phyloP scores from a whole-genome alignment of 2,888 invertebrate species.

The Heliconius aoede region DNA sequence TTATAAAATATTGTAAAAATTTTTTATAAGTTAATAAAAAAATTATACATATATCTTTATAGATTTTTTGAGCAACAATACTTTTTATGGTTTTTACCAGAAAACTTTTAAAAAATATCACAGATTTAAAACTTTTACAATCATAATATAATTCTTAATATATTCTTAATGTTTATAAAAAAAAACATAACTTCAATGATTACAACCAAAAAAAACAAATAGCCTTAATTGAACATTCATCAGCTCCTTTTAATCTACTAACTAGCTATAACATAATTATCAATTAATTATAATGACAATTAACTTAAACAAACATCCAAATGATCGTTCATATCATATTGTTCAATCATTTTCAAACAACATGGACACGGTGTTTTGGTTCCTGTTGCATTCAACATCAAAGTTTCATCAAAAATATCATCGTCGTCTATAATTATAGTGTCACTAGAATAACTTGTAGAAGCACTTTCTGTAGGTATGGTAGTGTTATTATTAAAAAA shows the following conservation, averaged over 20 bases:
- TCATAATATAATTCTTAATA: no score
- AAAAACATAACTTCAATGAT: background rate
- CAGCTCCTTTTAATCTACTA: background rate
- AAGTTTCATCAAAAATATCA: constrained; percentile 63
- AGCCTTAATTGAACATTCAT: background rate
- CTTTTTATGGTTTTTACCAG: no score
- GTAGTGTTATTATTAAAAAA: constrained; percentile 75
- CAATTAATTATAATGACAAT: background rate
- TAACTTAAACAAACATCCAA: constrained; percentile 74
- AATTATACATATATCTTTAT: no score
- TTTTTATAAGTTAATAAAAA: no score
- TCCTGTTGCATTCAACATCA: constrained; percentile 72
- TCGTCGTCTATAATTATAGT: constrained; percentile 64
- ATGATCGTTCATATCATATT: constrained; percentile 83
- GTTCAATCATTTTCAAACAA: constrained; percentile 81
- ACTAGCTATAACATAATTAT: background rate
- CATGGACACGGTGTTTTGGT: constrained; percentile 84
- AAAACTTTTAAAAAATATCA: no score
- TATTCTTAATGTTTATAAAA: no score
- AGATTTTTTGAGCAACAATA: no score
- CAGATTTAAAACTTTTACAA: no score
- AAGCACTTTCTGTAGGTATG: constrained; percentile 64
- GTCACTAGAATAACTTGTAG: constrained; percentile 55
- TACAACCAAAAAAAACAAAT: background rate
- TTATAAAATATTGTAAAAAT: no score